Evolutionary conservation across 2,888 invertebrate species (phyloP).

Genomic region (Callyntrura guangdongensis): DNA sequence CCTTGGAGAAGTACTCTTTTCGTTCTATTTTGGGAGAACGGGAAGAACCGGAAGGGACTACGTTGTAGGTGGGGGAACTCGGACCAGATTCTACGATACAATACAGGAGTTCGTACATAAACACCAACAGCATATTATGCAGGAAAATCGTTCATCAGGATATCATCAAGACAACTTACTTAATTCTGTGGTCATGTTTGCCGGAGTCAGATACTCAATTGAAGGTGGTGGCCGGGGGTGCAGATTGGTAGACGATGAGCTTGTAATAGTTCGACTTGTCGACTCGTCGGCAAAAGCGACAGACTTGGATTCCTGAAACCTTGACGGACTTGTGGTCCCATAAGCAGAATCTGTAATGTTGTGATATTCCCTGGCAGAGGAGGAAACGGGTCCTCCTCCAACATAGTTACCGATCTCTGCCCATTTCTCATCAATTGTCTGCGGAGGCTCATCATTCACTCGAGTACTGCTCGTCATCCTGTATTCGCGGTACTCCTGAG

Average conservation of each 20-base stretch:
- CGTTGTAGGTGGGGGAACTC: constrained; percentile 79
- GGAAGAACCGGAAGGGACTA: constrained; percentile 68
- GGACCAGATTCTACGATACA: constrained; percentile 80
- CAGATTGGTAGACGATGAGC: constrained; percentile 36
- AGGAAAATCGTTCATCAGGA: background rate
- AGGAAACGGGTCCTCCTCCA: constrained; percentile 68
- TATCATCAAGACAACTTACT: constrained; percentile 75
- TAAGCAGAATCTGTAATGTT: constrained; percentile 63
- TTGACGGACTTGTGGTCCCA: constrained; percentile 39
- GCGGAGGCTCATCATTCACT: constrained; percentile 82
- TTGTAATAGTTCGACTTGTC: constrained; percentile 45
- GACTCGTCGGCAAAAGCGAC: constrained; percentile 83
- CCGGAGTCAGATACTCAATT: constrained; percentile 82
- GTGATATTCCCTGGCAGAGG: constrained; percentile 53
- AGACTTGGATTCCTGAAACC: constrained; percentile 79
- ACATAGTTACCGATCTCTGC: constrained; percentile 82
- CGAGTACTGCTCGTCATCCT: constrained; percentile 79
- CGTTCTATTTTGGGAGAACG: constrained; percentile 83
- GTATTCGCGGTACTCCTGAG: constrained; percentile 83
- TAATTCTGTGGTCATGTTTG: constrained; percentile 81
- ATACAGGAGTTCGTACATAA: constrained; percentile 1
- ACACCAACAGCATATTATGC: constrained; percentile 2
- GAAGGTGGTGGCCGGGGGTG: constrained; percentile 46
- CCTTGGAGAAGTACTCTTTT: constrained; percentile 83
- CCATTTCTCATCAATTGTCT: constrained; percentile 83